Evolutionary conservation across 35 echinoderm and acorn worm genomes (phyloP), one percentile per base, ranked within the genome.

Genomic region (Ophioderma brevispina): DNA sequence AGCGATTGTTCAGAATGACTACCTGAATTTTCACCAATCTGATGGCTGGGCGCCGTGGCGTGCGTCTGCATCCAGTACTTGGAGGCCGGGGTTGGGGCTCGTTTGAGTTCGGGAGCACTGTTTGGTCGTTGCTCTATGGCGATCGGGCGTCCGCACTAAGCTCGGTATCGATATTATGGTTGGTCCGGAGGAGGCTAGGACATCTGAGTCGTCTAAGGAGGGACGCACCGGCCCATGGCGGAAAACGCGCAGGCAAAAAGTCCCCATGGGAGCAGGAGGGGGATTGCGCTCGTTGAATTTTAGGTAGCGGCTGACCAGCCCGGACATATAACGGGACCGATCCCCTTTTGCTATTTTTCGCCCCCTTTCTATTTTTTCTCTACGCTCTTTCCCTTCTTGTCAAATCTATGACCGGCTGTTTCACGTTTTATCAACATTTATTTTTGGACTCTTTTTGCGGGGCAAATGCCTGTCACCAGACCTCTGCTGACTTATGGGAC

Each of bases 181-280:
- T 87, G 78, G 40, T 39, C 55, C 63, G 94, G 88, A 90, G 93
- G 96, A 98, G 96, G 93, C 81, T 37, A 76, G 86, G 92, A 79
- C 87, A 81, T 89, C 96, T n/a, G 92, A 92, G 95, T 97, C 87
- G 95, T 91, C 92, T 94, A 94, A 97, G 91, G 95, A 97, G 95
- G 92, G 92, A 92, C 91, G 94, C 64, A 96, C 83, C 92, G 88
- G 95, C 95, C 95, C 95, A 97, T 87, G 88, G 92, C 95, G 92
- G 95, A 97, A 97, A 97, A 92, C 95, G n/a, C 94, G 95, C 95
- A 97, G 92, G 95, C 95, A 94, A 97, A 94, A 97, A 87, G 93
- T 91, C 91, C 91, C 95, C 82, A 87, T 83, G 93, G 90, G 91
- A 96, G 95, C 93, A 96, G 91, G n/a, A n/a, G n/a, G n/a, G 41